Conservation (phyloP, 1,140 invertebrate species). For the Stegodyphus dumicola region DNA sequence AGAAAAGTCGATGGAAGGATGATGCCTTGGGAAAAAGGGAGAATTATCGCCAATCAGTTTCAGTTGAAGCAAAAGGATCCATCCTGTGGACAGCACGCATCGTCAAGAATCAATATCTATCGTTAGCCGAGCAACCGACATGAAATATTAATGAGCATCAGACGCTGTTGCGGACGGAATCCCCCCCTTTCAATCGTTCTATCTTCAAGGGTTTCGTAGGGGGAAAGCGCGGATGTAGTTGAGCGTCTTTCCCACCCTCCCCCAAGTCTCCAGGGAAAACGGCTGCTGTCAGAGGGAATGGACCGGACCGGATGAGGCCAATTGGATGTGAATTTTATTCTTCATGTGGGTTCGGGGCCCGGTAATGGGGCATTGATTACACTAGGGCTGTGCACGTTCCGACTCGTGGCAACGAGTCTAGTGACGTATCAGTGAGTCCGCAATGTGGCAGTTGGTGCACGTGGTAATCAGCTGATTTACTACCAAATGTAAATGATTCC, state of each 20-base stretch:
- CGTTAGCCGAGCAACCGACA: background rate
- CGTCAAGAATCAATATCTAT: constrained; percentile 1
- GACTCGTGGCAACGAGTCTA: no score
- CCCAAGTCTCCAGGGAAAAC: background rate
- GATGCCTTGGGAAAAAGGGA: no score
- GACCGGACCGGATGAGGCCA: background rate
- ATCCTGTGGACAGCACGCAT: background rate
- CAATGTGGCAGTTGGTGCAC: no score
- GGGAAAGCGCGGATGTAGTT: background rate
- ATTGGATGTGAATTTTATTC: constrained; percentile 1
- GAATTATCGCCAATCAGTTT: no score
- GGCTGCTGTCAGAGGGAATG: background rate
- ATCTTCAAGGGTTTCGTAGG: background rate
- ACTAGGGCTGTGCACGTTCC: background rate
- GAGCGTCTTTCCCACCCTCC: background rate
- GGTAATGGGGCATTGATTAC: background rate
- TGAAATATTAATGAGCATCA: constrained; percentile 1
- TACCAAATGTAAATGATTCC: no score
- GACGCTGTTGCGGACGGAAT: background rate
- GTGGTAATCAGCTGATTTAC: no score
- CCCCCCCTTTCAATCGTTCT: background rate
- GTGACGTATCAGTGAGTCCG: no score
- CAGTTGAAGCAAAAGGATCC: background rate
- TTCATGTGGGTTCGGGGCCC: background rate
- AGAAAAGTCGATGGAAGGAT: no score